Evolutionary conservation across 92 coral and sea anemone genomes (phyloP).

Genomic region (Zoanthus gigantus): DNA sequence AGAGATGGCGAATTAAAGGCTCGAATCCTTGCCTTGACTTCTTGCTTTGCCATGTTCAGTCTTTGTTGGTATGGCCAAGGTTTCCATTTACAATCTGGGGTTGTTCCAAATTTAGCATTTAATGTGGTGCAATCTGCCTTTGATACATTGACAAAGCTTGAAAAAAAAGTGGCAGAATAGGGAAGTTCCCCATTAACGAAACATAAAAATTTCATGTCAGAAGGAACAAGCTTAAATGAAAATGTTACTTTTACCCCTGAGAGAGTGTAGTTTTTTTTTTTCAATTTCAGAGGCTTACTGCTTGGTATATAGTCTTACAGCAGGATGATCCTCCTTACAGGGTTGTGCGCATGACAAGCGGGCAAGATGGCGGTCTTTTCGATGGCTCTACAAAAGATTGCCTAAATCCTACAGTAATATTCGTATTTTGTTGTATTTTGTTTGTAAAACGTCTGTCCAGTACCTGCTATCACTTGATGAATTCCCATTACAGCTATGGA

Average conservation of each 20-base stretch:
- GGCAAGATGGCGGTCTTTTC: conserved; percentile 22
- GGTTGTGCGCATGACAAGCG: not conserved
- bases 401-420: conserved; percentile 14
- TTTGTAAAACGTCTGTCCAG: not conserved
- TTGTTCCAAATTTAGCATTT: conserved; percentile 59
- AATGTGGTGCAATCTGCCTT: not conserved
- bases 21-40: conserved; percentile 28
- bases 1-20: conserved; percentile 24
- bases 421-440: conserved; percentile 15
- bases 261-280: conserved; percentile 45
- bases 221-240: conserved; percentile 65
- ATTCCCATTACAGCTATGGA: no score
- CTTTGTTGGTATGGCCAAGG: conserved; percentile 55
- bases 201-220: conserved; percentile 77
- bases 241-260: conserved; percentile 61
- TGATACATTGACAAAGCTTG: conserved; percentile 76
- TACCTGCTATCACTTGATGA: not conserved
- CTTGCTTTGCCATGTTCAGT: conserved; percentile 30
- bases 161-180: conserved; percentile 74
- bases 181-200: conserved; percentile 71
- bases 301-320: conserved; percentile 34
- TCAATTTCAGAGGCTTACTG: conserved; percentile 3
- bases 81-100: conserved; percentile 55
- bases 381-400: conserved; percentile 11
- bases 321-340: conserved; percentile 72